A percentile compares a stretch with the other conserved stretches of the same genome.
Evolutionary conservation across 2,888 invertebrate genomes (phyloP).

Genomic region (Herminia tarsipennalis): DNA sequence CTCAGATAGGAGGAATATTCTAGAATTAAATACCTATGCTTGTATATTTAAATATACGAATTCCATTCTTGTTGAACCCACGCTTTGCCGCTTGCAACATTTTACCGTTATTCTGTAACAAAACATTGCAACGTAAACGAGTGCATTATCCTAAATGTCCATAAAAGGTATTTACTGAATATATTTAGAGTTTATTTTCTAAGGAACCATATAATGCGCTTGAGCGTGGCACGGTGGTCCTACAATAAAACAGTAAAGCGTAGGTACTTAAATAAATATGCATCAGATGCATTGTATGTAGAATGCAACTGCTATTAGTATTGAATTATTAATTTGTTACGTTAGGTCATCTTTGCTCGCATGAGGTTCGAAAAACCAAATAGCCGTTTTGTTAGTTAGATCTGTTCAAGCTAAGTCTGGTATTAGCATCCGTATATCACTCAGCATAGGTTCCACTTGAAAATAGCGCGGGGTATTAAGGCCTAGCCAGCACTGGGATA

Average conservation of each 20-base stretch:
- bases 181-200: conserved; percentile 48
- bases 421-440: no score
- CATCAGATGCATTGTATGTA: conserved; percentile 2
- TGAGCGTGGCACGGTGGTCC: conserved; percentile 18
- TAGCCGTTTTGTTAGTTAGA: no score
- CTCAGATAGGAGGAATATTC: conserved; percentile 19
- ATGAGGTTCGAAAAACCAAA: no score
- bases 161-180: conserved; percentile 53
- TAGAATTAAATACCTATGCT: conserved; percentile 21
- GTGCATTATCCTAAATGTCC: conserved; percentile 66
- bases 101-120: conserved; percentile 55
- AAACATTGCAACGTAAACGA: conserved; percentile 60
- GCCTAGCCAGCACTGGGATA: no score
- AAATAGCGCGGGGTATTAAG: no score
- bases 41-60: conserved; percentile 49
- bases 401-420: no score
- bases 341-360: no score
- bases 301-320: no score
- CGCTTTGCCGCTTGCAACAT: conserved; percentile 42
- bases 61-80: conserved; percentile 42
- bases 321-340: no score
- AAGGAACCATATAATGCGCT: conserved; percentile 34
- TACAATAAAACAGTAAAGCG: neutral
- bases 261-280: conserved; percentile 1
- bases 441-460: no score